A percentile compares a stretch with the other conserved stretches of the same genome.
These are phyloP conservation scores for Trachelus tabidus DNA, from an alignment of 2,888 invertebrate genomes.

Conservation along the genomic window DNA sequence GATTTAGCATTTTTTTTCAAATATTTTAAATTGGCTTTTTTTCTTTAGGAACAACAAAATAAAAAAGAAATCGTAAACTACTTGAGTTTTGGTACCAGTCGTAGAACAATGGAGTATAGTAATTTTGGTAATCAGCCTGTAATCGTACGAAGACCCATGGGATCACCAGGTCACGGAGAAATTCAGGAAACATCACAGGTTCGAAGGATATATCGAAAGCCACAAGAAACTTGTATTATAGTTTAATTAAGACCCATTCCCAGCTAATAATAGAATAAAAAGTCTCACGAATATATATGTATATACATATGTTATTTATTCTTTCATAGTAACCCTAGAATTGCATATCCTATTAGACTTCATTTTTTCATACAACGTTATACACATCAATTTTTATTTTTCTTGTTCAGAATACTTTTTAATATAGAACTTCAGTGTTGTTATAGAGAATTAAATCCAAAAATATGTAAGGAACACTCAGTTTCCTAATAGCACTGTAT, in stretches of 20 bases:
- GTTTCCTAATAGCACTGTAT: background rate
- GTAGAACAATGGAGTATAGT: conserved; percentile 58
- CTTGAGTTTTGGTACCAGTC: conserved; percentile 57
- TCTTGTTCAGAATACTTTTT: background rate
- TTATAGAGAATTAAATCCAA: background rate
- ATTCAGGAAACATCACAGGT: conserved; percentile 29
- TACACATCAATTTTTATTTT: background rate
- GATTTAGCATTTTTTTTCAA: background rate
- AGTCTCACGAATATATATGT: conserved; percentile 4
- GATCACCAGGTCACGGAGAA: background rate
- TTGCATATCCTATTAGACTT: conserved; percentile 1
- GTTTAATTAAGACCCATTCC: conserved; percentile 28
- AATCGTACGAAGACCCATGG: conserved; percentile 43
- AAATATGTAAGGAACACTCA: background rate
- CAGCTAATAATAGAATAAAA: background rate
- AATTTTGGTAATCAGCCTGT: conserved; percentile 61
- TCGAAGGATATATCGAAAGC: conserved; percentile 45
- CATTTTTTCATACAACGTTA: background rate
- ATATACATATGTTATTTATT: background rate
- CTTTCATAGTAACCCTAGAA: background rate
- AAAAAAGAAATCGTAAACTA: conserved; percentile 45
- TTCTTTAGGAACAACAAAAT: conserved; percentile 48
- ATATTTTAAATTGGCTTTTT: background rate
- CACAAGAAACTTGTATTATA: conserved; percentile 48
- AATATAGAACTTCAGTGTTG: background rate